Evolutionary conservation across 2,797 vertebrate genomes (phyloP).

Genomic region (Cygnus olor): DNA sequence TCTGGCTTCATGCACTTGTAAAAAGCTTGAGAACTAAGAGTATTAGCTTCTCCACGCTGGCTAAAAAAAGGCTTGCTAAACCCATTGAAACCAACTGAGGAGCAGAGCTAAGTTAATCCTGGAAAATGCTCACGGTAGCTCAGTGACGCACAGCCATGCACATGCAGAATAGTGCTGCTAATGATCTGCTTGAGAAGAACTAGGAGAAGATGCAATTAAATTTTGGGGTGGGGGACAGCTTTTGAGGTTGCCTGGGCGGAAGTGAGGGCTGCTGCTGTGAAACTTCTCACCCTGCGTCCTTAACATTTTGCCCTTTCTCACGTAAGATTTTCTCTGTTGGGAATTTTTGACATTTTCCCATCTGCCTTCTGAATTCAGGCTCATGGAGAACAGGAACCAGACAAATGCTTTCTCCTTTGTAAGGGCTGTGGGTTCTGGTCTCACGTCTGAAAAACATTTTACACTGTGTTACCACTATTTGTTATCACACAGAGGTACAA

Average conservation of each 20-base stretch:
- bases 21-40: conserved; percentile 71
- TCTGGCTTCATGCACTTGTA: conserved; percentile 56
- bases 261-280: background rate
- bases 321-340: background rate
- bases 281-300: background rate
- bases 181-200: background rate
- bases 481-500: background rate
- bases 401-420: background rate
- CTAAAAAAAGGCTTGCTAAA: conserved; percentile 72
- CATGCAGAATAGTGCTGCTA: background rate
- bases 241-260: background rate
- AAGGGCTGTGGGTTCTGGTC: background rate
- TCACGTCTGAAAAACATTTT: background rate
- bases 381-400: background rate
- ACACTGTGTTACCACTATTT: background rate
- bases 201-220: background rate
- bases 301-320: background rate
- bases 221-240: background rate
- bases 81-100: conserved; percentile 55
- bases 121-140: conserved; percentile 50
- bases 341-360: background rate
- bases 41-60: conserved; percentile 62
- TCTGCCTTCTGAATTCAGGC: background rate
- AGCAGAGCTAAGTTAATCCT: conserved; percentile 62
- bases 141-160: conserved; percentile 10